Conservation (phyloP, 2,113 vertebrate species). For the Plecotus auritus region DNA sequence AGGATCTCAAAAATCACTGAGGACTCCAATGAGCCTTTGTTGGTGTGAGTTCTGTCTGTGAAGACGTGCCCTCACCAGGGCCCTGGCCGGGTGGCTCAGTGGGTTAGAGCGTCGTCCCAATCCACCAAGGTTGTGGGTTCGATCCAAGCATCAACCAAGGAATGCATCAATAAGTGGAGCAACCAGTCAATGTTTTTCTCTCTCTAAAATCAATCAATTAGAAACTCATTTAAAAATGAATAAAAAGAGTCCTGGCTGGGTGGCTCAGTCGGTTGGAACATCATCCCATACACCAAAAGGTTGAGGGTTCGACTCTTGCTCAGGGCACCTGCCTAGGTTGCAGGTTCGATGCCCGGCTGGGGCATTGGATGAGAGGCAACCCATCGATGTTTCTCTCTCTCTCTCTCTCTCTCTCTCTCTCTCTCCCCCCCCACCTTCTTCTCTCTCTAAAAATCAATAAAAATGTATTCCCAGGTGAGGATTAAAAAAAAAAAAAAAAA, state of each 20-base stretch:
- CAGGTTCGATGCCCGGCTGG: not conserved
- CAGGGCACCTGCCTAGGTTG: not conserved
- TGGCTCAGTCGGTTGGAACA: not conserved
- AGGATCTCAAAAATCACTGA: not conserved
- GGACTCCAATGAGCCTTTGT: not conserved
- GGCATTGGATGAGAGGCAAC: not conserved
- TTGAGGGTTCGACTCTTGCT: not conserved
- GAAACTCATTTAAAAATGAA: too few relatives aligned
- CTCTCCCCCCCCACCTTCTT: not conserved
- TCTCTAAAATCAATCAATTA: too few relatives aligned
- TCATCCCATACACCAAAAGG: not conserved
- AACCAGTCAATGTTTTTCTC: too few relatives aligned
- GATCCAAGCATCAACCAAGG: too few relatives aligned
- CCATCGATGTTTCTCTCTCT: not conserved
- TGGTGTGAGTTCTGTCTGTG: not conserved
- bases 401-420: not conserved
- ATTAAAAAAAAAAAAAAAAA: not conserved
- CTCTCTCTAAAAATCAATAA: not conserved
- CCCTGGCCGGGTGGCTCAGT: not conserved
- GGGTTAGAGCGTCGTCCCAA: not conserved
- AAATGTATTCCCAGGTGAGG: not conserved
- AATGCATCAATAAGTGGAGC: too few relatives aligned
- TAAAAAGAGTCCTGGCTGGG: too few relatives aligned
- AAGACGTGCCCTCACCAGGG: too few relatives aligned
- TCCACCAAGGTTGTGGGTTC: not conserved